Evolutionary conservation across 2,888 invertebrate genomes (phyloP).

Genomic region (Encarsia formosa): DNA sequence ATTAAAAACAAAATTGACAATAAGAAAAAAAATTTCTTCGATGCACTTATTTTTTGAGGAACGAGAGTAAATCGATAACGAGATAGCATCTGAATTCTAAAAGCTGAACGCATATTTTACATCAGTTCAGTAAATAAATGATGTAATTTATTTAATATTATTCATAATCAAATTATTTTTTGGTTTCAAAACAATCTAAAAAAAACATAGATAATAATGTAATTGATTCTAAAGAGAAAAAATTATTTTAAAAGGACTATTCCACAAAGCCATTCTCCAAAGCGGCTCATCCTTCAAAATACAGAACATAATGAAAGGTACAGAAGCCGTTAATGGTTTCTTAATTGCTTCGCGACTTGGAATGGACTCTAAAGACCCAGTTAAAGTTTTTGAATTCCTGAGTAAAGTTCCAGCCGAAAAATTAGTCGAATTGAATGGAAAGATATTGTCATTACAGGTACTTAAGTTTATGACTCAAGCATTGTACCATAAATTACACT

Average conservation of each 20-base stretch:
- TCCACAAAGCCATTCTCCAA: conserved; percentile 38
- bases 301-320: conserved; percentile 11
- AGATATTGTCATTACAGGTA: too few relatives aligned
- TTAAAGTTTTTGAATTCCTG: conserved; percentile 32
- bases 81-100: conserved; percentile 31
- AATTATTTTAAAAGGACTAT: conserved; percentile 30
- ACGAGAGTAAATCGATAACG: conserved; percentile 22
- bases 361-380: conserved; percentile 30
- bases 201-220: too few relatives aligned
- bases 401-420: conserved; percentile 33
- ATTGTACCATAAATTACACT: background rate
- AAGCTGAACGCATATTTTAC: background rate
- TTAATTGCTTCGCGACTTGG: conserved; percentile 30
- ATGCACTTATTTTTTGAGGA: background rate
- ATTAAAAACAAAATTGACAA: background rate
- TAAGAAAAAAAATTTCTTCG: background rate
- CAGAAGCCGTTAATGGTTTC: conserved; percentile 13
- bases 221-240: background rate
- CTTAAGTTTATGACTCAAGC: background rate
- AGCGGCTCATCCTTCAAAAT: conserved; percentile 30
- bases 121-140: background rate
- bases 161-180: conserved; percentile 1
- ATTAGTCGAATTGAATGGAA: conserved; percentile 34
- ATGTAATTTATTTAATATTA: background rate
- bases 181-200: too few relatives aligned